These are phyloP conservation scores for Myanophis thanlyinensis DNA, from an alignment of 2,113 vertebrate species.

Conservation along the genomic window DNA sequence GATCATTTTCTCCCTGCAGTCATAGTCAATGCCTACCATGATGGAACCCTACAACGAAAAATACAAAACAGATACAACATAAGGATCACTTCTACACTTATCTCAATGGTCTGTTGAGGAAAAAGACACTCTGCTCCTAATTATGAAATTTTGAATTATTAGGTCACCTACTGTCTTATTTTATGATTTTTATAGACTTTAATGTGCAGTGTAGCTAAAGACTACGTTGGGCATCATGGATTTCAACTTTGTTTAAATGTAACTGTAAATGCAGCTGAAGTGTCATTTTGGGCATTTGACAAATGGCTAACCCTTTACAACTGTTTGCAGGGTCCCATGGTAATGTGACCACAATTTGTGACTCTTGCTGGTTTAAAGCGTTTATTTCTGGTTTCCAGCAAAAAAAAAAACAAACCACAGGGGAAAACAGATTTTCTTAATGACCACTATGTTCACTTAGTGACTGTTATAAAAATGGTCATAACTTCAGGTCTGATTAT, in stretches of 20 bases:
- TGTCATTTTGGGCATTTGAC: not conserved
- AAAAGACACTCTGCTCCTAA: not conserved
- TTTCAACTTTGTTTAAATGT: not conserved
- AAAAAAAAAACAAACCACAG: not conserved
- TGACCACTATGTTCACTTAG: not conserved
- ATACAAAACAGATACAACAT: not conserved
- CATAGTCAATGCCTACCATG: constrained; percentile 89
- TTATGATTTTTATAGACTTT: not conserved
- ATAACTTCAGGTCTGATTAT: not conserved
- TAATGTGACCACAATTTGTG: not conserved
- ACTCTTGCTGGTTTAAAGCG: not conserved
- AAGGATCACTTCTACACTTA: not conserved
- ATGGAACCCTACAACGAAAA: constrained; percentile 85
- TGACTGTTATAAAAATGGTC: not conserved
- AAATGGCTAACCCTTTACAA: not conserved
- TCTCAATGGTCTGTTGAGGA: too few relatives aligned
- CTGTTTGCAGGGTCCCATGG: not conserved
- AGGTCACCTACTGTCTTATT: not conserved
- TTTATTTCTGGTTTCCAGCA: too few relatives aligned
- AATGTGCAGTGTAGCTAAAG: not conserved
- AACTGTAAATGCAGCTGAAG: not conserved
- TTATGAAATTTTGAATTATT: not conserved
- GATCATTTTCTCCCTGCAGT: constrained; percentile 86
- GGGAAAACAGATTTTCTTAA: not conserved
- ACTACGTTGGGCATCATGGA: not conserved